Base-by-base conservation (phyloP, 2,888 invertebrate species). In the Micropterix aruncella region DNA sequence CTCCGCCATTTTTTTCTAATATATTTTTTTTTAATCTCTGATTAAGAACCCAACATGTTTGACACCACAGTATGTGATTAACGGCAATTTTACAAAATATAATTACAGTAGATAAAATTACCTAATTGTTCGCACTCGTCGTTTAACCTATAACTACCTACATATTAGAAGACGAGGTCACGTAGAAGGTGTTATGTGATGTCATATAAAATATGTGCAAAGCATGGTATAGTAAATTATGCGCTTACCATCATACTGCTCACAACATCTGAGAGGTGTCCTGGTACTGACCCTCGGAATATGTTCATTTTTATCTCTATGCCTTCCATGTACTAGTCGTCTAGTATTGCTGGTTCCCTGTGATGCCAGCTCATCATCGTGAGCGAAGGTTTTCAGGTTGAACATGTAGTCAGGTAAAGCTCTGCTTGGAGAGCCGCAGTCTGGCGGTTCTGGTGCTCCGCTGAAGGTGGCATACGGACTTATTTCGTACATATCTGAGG, bases 381-480 rank as follows among this genome's bases (percentile, higher is more conserved):
- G 27, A 12, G 27, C 27, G 27, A 27, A 27, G 27, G 27, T 27
- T 12, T 27, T 27, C 27, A 27, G 27, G 27, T 27, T 27, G 27
- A 27, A 27, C 7, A 27, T 27, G 27, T 27, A 27, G 27, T 27
- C 27, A 5, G 27, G 27, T 5, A 27, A 12, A 27, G 27, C 5
- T 12, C 27, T 27, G 27, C 27, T 27, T 27, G 27, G 27, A 27
- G 27, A 27, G 27, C 27, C 27, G 27, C 27, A 27, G 5, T 27
- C 27, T 12, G 27, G 7, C 12, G 27, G 27, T 27, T 27, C 27
- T 12, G 27, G 27, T 12, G 75, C 74, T 3, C 77, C 77, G 53
- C 74, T 77, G 58, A 77, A 77, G 43, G 77, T 77, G 37, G 77
- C 77, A 57, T 77, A 77, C 1, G 77, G 77, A 51, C 76, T 77